Percentiles rank a stretch among this genome's conserved stretches.
phyloP scores from a whole-genome alignment of 2,113 vertebrate species.

The Tricholaema leucomelas region DNA sequence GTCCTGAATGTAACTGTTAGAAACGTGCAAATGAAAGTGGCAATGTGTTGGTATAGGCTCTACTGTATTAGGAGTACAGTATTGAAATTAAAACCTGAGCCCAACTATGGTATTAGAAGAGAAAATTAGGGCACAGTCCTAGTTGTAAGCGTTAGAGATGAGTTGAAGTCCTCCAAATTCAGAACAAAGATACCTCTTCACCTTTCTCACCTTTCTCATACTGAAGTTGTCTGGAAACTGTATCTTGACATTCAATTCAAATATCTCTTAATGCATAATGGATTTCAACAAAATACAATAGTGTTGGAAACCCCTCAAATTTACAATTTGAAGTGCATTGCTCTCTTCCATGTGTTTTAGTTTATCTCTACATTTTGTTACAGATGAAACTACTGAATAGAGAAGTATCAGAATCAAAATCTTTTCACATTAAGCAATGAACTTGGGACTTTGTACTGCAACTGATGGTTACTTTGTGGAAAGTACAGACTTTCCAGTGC shows the following conservation, averaged over 20 bases:
- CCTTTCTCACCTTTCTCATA: neutral
- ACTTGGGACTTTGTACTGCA: neutral
- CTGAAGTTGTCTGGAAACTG: neutral
- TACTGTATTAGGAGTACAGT: neutral
- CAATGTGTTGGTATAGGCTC: accelerated
- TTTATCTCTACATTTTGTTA: neutral
- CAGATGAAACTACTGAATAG: neutral
- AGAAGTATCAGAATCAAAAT: neutral
- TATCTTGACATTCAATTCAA: neutral
- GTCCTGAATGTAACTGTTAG: neutral
- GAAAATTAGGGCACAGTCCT: neutral
- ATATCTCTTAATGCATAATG: neutral
- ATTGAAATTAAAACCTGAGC: neutral
- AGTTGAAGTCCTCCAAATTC: neutral
- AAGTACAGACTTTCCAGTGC: neutral
- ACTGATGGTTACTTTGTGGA: neutral
- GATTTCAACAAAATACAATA: neutral
- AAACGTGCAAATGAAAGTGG: neutral
- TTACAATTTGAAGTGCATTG: neutral
- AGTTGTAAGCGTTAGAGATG: neutral
- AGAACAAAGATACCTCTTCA: neutral
- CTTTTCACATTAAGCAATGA: neutral
- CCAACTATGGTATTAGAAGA: neutral
- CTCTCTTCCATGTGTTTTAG: neutral
- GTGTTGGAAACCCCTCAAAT: neutral